A percentile compares a stretch with the other conserved stretches of the same genome.
These are phyloP conservation scores for Lanius ludovicianus DNA, from an alignment of 2,113 vertebrate species.

Conservation along the genomic window DNA sequence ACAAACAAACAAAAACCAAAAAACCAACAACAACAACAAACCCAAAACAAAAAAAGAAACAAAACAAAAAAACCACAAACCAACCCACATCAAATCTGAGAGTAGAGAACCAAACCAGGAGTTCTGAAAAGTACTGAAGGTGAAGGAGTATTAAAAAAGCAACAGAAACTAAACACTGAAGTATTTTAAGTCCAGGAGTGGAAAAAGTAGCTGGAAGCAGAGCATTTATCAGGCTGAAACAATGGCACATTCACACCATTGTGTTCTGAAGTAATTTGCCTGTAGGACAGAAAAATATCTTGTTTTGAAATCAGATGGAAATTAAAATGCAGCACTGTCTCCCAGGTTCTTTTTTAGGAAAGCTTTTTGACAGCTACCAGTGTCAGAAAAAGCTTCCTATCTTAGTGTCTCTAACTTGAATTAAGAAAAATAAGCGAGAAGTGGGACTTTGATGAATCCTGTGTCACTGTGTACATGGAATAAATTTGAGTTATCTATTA, in stretches of 20 bases:
- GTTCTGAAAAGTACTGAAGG: not conserved
- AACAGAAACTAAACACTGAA: not conserved
- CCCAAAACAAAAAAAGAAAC: too few relatives aligned
- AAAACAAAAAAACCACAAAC: not conserved
- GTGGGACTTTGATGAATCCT: slow-evolving; percentile 42
- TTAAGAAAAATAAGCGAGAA: slow-evolving; percentile 33
- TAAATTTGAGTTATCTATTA: not conserved
- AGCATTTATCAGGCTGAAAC: not conserved
- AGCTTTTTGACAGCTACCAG: slow-evolving; percentile 50
- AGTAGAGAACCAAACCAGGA: not conserved
- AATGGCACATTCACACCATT: slow-evolving; percentile 8
- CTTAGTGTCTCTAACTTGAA: slow-evolving; percentile 22
- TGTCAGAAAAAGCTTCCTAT: slow-evolving; percentile 53
- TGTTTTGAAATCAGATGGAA: slow-evolving; percentile 63
- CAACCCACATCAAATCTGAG: not conserved
- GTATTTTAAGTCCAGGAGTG: not conserved
- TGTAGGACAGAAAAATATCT: slow-evolving; percentile 37
- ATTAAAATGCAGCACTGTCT: slow-evolving; percentile 62
- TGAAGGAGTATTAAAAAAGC: not conserved
- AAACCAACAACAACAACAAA: not conserved
- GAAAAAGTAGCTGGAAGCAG: not conserved
- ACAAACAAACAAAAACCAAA: too few relatives aligned
- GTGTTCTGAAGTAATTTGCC: not conserved
- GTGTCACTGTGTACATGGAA: not conserved
- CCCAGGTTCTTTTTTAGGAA: slow-evolving; percentile 47